A percentile compares a stretch with the other conserved stretches of the same genome.
Conservation (phyloP, 2,888 invertebrate species). For the Pimpla rufipes region DNA sequence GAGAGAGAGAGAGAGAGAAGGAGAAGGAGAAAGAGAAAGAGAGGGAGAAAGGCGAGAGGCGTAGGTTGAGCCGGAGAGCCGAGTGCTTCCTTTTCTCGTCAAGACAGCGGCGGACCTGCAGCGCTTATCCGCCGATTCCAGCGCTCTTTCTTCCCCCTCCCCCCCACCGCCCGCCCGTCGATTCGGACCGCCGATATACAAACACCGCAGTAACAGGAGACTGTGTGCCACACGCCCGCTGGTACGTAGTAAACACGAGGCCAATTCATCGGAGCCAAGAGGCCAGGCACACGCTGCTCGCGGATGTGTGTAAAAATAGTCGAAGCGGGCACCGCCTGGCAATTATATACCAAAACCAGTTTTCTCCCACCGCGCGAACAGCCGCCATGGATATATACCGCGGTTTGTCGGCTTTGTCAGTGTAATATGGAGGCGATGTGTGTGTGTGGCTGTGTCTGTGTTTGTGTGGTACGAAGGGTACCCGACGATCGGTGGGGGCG, state of each 20-base stretch:
- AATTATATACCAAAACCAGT: constrained; percentile 64
- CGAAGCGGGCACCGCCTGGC: constrained; percentile 55
- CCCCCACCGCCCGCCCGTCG: neutral
- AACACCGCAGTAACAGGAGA: neutral
- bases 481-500: neutral
- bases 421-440: constrained; percentile 3
- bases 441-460: neutral
- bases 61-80: neutral
- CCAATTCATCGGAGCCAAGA: constrained; percentile 5
- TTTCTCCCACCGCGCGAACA: constrained; percentile 37
- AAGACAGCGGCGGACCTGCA: neutral
- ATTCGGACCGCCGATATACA: neutral
- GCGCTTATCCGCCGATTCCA: neutral
- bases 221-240: neutral
- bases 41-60: neutral
- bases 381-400: constrained; percentile 3
- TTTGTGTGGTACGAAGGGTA: neutral
- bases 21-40: neutral
- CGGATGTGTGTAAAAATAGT: constrained; percentile 58
- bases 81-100: constrained; percentile 16
- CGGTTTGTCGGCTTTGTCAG: neutral
- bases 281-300: neutral
- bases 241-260: neutral
- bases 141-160: no score
- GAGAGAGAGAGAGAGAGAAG: neutral